Base-by-base conservation (phyloP, 2,888 invertebrate species). In the Camponotus fellah region DNA sequence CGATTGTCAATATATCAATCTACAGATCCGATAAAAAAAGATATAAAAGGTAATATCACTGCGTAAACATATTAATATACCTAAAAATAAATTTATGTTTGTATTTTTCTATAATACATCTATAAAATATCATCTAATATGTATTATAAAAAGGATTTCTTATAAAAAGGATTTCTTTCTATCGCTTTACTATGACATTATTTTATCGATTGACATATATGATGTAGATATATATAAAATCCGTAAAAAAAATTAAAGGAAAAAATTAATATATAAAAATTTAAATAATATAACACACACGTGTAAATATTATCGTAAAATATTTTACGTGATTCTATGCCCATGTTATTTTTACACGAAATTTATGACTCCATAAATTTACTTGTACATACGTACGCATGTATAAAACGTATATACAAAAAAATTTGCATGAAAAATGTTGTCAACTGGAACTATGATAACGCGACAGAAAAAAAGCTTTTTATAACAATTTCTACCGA, bases 351-450 rank as follows among this genome's bases (percentile, higher is more conserved):
- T 80, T 72, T 46, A 17, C 34, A 12, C 26, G 2, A 60, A 60
- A 80, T 60, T 80, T 80, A 72, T 49, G 72, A 56, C n/a, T 43
- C 21, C 56, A 77, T 69, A 77, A 77, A 69, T 77, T 77, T 58
- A 58, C 21, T 69, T 69, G 21, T 43, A 58, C 56, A 43, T 43
- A 9, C 2, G 32, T 66, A 37, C 12, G 26, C 65, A 53, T 37
- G 37, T 49, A 49, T 49, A 17, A 49, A 49, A 49, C 46, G 49
- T 49, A 49, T 49, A 53, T 53, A 53, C 8, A 65, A 68, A 66
- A 77, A 68, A 56, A 40, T 77, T 77, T 56, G 68, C 68, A 40
- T 53, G 68, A 56, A 56, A 77, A 77, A 77, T 77, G 26, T 56
- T 43, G 26, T 77, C 68, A 56, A 77, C 68, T 68, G n/a, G 14